Percentiles rank a stretch among this genome's conserved stretches.
Evolutionary conservation across 53 echinoderm and acorn worm species (phyloP).

Genomic region (Arbacia lixula): DNA sequence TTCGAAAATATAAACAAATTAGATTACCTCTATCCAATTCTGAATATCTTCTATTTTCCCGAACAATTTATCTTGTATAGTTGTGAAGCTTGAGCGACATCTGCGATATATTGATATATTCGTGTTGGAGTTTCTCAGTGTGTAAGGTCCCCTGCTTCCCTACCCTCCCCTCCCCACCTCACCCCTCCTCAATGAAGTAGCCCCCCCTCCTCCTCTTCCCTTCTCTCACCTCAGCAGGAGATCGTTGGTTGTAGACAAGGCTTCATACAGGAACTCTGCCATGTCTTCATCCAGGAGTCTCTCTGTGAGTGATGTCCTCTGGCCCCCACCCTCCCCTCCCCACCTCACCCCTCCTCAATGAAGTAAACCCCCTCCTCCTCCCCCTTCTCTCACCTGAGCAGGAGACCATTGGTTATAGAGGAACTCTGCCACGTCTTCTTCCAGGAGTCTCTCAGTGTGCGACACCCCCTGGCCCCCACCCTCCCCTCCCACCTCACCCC

Average conservation of each 20-base stretch:
- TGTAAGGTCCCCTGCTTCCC: background rate
- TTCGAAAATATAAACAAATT: too few species aligned
- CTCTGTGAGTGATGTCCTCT: conserved; percentile 47
- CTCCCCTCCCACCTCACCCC: background rate
- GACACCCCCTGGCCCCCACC: background rate
- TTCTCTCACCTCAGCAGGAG: conserved; percentile 78
- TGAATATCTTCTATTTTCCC: too few species aligned
- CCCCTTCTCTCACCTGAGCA: background rate
- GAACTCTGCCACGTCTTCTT: conserved; percentile 93
- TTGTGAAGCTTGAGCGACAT: too few species aligned
- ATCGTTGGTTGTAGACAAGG: conserved; percentile 85
- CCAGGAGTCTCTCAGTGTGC: conserved; percentile 70
- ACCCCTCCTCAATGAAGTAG: background rate
- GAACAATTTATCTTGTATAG: too few species aligned
- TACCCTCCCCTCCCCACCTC: background rate
- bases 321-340: background rate
- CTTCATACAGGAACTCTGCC: conserved; percentile 92
- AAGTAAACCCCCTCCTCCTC: background rate
- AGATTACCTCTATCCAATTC: too few species aligned
- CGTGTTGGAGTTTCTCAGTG: conserved; percentile 69
- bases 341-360: background rate
- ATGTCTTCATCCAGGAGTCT: conserved; percentile 81
- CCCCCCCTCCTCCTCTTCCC: too few species aligned
- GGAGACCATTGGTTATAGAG: conserved; percentile 12
- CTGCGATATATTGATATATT: too few species aligned